These are phyloP conservation scores for Drosophila tsacasi DNA, from an alignment of 1,140 invertebrate genomes.

Conservation along the genomic window DNA sequence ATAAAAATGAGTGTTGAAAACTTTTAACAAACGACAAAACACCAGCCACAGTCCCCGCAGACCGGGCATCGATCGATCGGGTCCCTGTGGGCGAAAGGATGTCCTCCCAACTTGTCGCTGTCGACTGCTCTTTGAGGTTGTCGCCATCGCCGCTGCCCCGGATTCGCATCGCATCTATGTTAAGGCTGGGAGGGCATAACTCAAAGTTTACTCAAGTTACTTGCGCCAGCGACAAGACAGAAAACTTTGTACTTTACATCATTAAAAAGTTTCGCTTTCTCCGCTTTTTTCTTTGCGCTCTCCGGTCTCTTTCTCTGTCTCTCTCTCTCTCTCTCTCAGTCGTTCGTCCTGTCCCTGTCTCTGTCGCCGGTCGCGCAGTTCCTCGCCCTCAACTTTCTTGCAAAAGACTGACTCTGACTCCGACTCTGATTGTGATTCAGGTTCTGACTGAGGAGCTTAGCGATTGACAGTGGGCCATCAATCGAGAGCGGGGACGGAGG, in stretches of 20 bases:
- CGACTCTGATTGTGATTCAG: constrained; percentile 73
- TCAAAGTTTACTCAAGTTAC: constrained; percentile 84
- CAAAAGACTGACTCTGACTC: constrained; percentile 72
- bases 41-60: constrained; percentile 51
- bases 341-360: neutral
- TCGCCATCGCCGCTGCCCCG: constrained; percentile 35
- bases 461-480: constrained; percentile 77
- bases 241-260: constrained; percentile 84
- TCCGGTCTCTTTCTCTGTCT: constrained; percentile 1
- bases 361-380: constrained; percentile 21
- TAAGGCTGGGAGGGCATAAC: constrained; percentile 69
- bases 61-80: constrained; percentile 65
- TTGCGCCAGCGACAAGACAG: constrained; percentile 81
- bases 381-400: constrained; percentile 58
- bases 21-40: constrained; percentile 81
- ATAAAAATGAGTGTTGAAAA: constrained; percentile 81
- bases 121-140: constrained; percentile 70
- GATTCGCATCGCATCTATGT: constrained; percentile 49
- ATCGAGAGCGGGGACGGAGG: constrained; percentile 34
- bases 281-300: constrained; percentile 47
- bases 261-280: constrained; percentile 83
- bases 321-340: neutral
- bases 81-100: constrained; percentile 60
- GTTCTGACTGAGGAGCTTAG: constrained; percentile 65
- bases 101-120: constrained; percentile 39